These are phyloP conservation scores for Cataglyphis cursor DNA, from an alignment of 2,888 invertebrate genomes.

Conservation along the genomic window DNA sequence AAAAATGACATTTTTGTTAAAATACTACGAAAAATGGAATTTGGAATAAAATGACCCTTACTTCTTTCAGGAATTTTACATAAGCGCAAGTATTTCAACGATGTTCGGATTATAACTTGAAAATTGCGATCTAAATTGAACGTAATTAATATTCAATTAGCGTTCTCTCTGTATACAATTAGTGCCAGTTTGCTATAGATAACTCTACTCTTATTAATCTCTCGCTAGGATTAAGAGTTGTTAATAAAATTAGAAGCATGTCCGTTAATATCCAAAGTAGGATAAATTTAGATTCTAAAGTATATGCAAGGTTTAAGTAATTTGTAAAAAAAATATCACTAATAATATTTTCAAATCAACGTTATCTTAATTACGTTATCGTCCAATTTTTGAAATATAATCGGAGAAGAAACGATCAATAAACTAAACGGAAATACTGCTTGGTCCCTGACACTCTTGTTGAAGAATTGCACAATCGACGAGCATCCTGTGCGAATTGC, in stretches of 20 bases:
- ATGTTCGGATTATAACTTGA: conserved; percentile 10
- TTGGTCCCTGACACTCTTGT: conserved; percentile 65
- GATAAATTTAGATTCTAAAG: not conserved
- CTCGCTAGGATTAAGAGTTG: conserved; percentile 28
- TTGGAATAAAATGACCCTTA: not conserved
- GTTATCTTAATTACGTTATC: not conserved
- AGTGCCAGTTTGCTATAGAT: not conserved
- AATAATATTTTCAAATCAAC: conserved; percentile 4
- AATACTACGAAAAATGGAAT: not conserved
- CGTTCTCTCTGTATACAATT: conserved; percentile 19
- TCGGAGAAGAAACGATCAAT: conserved; percentile 28
- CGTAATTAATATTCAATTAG: conserved; percentile 39
- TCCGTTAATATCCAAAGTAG: not conserved
- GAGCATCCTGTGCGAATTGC: conserved; percentile 56
- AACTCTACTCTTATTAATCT: conserved; percentile 1
- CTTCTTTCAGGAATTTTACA: not conserved
- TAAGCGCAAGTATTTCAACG: not conserved
- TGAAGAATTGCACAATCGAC: conserved; percentile 66
- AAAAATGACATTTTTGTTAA: conserved; percentile 5
- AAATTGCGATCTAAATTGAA: conserved; percentile 26
- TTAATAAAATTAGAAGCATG: conserved; percentile 24
- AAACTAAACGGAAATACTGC: conserved; percentile 49
- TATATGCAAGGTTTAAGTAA: not conserved
- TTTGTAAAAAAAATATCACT: not conserved
- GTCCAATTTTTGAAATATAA: conserved; percentile 32